Percentiles rank a stretch among this genome's conserved stretches.
phyloP scores from a whole-genome alignment of 1,140 invertebrate species.

The Zeugodacus cucurbitae region DNA sequence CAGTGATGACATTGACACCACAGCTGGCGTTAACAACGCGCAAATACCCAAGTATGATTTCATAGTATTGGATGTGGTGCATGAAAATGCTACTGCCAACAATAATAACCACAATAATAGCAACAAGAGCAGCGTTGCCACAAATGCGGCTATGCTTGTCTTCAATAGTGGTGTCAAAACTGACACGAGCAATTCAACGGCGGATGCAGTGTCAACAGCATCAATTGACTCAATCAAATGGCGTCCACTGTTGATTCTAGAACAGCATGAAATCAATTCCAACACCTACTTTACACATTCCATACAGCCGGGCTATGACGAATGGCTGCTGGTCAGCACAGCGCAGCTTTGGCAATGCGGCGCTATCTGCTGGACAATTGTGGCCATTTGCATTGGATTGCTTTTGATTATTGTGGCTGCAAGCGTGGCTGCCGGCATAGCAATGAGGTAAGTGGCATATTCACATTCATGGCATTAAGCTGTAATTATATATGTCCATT shows the following conservation, averaged over 20 bases:
- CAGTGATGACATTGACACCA: not conserved
- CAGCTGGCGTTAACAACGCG: not conserved
- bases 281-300: slow-evolving; percentile 59
- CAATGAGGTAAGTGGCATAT: slow-evolving; percentile 56
- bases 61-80: slow-evolving; percentile 59
- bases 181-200: not conserved
- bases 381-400: slow-evolving; percentile 54
- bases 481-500: too few relatives aligned
- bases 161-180: not conserved
- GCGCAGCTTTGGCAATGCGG: slow-evolving; percentile 61
- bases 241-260: slow-evolving; percentile 61
- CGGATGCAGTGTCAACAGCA: not conserved
- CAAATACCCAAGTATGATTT: slow-evolving; percentile 61
- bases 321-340: slow-evolving; percentile 60
- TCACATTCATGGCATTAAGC: too few relatives aligned
- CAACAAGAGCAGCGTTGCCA: not conserved
- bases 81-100: not conserved
- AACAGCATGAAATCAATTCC: slow-evolving; percentile 48
- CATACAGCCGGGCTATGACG: slow-evolving; percentile 59
- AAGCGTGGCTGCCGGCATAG: slow-evolving; percentile 58
- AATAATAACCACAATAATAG: not conserved
- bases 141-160: not conserved
- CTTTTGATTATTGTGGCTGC: slow-evolving; percentile 57
- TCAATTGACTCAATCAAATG: slow-evolving; percentile 49
- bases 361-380: slow-evolving; percentile 62